Base-by-base conservation (phyloP, 2,113 vertebrate species). In the Neogobius melanostomus region DNA sequence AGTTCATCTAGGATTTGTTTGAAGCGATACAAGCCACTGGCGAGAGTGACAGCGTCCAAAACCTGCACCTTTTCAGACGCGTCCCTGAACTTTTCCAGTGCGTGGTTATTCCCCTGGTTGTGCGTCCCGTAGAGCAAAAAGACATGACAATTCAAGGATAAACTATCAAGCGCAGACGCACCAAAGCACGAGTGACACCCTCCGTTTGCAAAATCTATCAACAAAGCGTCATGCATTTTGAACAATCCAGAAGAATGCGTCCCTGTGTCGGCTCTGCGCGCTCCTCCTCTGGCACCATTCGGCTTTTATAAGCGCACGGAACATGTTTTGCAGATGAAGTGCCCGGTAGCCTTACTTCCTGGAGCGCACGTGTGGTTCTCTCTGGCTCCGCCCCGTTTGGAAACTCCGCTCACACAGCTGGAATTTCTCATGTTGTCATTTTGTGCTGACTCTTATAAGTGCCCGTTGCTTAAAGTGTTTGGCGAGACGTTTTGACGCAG, bases 1-100 rank as follows among this genome's bases (percentile, higher is more conserved):
- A 92, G 87, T 72, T 86, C 82, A 84, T 99, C 97, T 46, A 95
- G 61, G 14, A 84, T 91, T 76, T 90, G 88, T 77, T 99, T 99
- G 83, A 98, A 69, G 0, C 82, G 79, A 85, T 94, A 96, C 68
- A 97, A 74, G 51, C 83, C 81, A 69, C 92, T 92, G 54, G 90
- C 87, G 43, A 88, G 77, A 64, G 83, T 94, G 46, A 68, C 51
- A 11, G 84, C 78, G 65, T 11, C 56, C 57, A 97, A 68, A 9
- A 92, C 80, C 28, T 54, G 63, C 1, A 42, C 56, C 17, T 14
- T 42, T 6, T 17, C 0, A 56, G 9, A 9, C 6, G 46, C 11
- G 12, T 8, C 8, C 21, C 3, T 0, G 1, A 8, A 7, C 28
- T 16, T 1, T 5, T 50, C 21, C 0, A 6, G 1, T 0, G 7